Evolutionary conservation across 2,797 vertebrate species (phyloP).

Genomic region (Sebastiscus tertius): DNA sequence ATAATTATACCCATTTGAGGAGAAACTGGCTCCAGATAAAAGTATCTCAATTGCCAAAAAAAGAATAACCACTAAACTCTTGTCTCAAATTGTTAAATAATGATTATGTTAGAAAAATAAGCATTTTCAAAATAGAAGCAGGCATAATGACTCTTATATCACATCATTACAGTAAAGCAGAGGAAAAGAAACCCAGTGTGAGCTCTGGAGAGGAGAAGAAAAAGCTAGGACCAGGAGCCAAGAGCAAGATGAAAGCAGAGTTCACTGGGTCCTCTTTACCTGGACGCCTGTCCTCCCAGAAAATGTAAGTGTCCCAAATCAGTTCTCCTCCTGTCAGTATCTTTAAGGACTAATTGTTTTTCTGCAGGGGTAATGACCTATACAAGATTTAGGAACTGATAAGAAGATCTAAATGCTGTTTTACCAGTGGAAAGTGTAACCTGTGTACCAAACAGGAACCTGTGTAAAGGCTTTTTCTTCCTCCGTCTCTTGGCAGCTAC

Average conservation of each 20-base stretch:
- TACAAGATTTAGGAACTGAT: neutral
- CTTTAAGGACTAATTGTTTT: neutral
- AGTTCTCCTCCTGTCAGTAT: conserved; percentile 2
- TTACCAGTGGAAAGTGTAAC: conserved; percentile 4
- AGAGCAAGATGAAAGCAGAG: conserved; percentile 72
- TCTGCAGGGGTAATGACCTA: neutral
- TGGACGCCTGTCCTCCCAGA: conserved; percentile 70
- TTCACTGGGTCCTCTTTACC: conserved; percentile 65
- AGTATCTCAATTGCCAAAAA: conserved; percentile 50
- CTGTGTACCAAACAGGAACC: neutral
- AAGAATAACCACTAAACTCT: conserved; percentile 43
- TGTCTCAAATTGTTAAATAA: conserved; percentile 69
- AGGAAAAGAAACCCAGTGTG: conserved; percentile 53
- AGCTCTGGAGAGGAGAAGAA: conserved; percentile 61
- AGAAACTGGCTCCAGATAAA: conserved; percentile 74
- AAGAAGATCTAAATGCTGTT: neutral
- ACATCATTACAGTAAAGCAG: conserved; percentile 66
- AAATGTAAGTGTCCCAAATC: conserved; percentile 68
- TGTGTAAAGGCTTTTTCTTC: conserved; percentile 11
- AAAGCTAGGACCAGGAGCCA: conserved; percentile 49
- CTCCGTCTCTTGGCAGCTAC: conserved; percentile 15
- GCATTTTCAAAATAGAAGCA: conserved; percentile 65
- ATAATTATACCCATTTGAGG: conserved; percentile 72
- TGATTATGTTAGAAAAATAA: conserved; percentile 73
- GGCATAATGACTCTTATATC: conserved; percentile 70